These are phyloP conservation scores for Notolabrus celidotus DNA, from an alignment of 2,797 vertebrate species.

Conservation along the genomic window DNA sequence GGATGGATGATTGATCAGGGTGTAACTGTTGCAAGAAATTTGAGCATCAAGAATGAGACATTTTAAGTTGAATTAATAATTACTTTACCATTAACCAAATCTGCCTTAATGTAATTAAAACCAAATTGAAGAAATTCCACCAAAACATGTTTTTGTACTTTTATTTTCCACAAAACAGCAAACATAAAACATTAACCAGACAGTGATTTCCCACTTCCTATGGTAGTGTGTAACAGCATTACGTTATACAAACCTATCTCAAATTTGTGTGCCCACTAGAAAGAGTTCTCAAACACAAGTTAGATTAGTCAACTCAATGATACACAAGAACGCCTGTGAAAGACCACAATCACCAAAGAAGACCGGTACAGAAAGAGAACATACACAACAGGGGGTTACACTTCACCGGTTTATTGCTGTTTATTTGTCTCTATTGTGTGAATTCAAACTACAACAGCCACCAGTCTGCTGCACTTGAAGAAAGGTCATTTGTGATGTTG, in stretches of 20 bases:
- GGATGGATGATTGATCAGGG: too few relatives aligned
- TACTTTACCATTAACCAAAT: too few relatives aligned
- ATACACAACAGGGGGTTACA: background rate
- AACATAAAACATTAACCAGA: conserved; percentile 25
- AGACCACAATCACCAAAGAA: background rate
- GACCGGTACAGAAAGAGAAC: background rate
- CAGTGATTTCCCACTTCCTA: conserved; percentile 17
- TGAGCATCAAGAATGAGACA: background rate
- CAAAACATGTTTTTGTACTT: conserved; percentile 11
- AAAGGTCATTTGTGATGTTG: background rate
- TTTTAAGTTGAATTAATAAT: too few relatives aligned
- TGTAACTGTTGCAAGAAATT: too few relatives aligned
- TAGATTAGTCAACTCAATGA: background rate
- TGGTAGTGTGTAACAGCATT: conserved; percentile 41
- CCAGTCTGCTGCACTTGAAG: conserved; percentile 12
- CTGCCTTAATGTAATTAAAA: too few relatives aligned
- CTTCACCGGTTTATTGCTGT: conserved; percentile 28
- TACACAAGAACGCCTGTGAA: conserved; percentile 30
- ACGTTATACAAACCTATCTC: conserved; percentile 38
- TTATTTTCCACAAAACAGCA: conserved; percentile 68
- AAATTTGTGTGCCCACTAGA: conserved; percentile 8
- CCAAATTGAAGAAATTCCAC: background rate
- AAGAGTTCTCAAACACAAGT: background rate
- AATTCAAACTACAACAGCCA: background rate
- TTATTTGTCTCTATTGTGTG: background rate